Evolutionary conservation across 2,888 invertebrate species (phyloP).

Genomic region (Brenthis ino): DNA sequence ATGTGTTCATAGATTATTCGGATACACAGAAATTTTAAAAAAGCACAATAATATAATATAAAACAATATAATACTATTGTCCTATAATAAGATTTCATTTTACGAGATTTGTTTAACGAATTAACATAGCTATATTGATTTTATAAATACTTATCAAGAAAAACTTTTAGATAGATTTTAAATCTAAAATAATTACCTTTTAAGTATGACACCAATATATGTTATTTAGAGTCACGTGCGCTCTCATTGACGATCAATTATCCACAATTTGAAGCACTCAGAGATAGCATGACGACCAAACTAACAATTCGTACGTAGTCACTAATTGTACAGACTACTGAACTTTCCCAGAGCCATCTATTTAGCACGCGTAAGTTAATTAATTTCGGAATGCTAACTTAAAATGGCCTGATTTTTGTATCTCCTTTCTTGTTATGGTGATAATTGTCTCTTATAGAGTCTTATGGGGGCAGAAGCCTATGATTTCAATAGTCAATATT

Average conservation of each 20-base stretch:
- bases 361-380: slow-evolving; percentile 58
- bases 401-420: slow-evolving; percentile 39
- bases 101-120: too few relatives aligned
- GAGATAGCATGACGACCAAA: slow-evolving; percentile 58
- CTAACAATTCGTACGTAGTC: slow-evolving; percentile 59
- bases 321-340: slow-evolving; percentile 72
- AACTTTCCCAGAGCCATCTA: slow-evolving; percentile 54
- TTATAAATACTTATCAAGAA: not conserved
- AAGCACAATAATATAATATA: too few relatives aligned
- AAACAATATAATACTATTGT: too few relatives aligned
- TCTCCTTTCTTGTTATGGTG: slow-evolving; percentile 17
- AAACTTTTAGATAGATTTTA: not conserved
- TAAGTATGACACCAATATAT: slow-evolving; percentile 40
- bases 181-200: slow-evolving; percentile 26
- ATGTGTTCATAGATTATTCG: too few relatives aligned
- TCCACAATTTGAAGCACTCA: slow-evolving; percentile 73
- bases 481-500: too few relatives aligned
- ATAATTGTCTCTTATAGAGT: not conserved
- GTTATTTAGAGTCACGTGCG: slow-evolving; percentile 52
- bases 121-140: not conserved
- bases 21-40: too few relatives aligned
- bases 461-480: not conserved
- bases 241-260: slow-evolving; percentile 74
- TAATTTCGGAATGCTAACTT: slow-evolving; percentile 49
- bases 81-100: too few relatives aligned